Evolutionary conservation across 2,797 vertebrate species (phyloP).

Genomic region (Crotalus adamanteus): DNA sequence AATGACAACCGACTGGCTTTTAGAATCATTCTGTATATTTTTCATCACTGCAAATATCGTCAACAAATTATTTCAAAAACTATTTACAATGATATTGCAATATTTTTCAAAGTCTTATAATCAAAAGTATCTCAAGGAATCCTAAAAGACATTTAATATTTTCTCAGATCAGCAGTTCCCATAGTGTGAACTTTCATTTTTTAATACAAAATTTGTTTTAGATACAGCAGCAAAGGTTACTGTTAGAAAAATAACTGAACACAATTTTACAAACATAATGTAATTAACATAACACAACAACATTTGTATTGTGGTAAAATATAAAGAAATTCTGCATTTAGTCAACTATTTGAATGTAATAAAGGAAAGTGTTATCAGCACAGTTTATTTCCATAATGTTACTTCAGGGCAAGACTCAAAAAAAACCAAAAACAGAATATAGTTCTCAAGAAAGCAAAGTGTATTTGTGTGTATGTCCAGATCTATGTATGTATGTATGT

Average conservation of each 20-base stretch:
- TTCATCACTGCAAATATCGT: slow-evolving; percentile 69
- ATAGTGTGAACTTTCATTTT: neutral
- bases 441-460: neutral
- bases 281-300: neutral
- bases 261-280: neutral
- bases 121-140: neutral
- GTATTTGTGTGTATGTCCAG: neutral
- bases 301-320: neutral
- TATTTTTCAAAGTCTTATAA: neutral
- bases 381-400: neutral
- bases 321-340: neutral
- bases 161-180: neutral
- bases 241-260: neutral
- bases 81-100: neutral
- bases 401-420: neutral
- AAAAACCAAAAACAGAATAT: neutral
- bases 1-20: slow-evolving; percentile 51
- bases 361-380: neutral
- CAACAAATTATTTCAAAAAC: slow-evolving; percentile 7
- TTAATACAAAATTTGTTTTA: neutral
- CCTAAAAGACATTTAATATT: neutral
- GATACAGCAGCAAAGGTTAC: neutral
- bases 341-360: neutral
- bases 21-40: slow-evolving; percentile 49
- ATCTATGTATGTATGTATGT: neutral